A percentile compares a stretch with the other conserved stretches of the same genome.
phyloP scores from a whole-genome alignment of 1,140 invertebrate species.

The Wasmannia auropunctata region DNA sequence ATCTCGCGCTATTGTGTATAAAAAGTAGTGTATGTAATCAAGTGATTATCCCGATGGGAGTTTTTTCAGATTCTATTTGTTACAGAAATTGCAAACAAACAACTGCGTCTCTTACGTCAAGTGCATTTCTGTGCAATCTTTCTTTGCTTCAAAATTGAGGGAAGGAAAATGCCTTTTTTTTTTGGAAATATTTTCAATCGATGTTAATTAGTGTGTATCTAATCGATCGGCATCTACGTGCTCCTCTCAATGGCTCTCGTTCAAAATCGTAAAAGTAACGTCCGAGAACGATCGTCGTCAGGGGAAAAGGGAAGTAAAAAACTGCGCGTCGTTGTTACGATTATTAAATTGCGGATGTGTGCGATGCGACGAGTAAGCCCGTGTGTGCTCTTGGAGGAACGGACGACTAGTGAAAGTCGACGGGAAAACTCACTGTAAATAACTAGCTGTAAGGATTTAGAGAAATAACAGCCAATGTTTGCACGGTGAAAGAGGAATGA shows the following conservation, averaged over 20 bases:
- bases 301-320: background rate
- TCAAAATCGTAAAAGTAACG: background rate
- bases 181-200: background rate
- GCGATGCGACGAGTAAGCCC: background rate
- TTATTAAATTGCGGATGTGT: background rate
- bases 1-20: background rate
- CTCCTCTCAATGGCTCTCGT: background rate
- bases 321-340: background rate
- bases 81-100: background rate
- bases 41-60: background rate
- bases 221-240: background rate
- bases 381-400: background rate
- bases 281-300: slow-evolving; percentile 5
- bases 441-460: slow-evolving; percentile 32
- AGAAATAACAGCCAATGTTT: slow-evolving; percentile 32
- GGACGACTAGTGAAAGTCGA: slow-evolving; percentile 38
- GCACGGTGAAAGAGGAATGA: background rate
- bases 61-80: background rate
- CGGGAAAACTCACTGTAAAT: slow-evolving; percentile 33
- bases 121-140: background rate
- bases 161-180: background rate
- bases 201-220: background rate
- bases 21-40: background rate
- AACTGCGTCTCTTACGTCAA: background rate
- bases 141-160: background rate